Base-by-base conservation (phyloP, 2,888 invertebrate genomes). In the Nudaria mundana region DNA sequence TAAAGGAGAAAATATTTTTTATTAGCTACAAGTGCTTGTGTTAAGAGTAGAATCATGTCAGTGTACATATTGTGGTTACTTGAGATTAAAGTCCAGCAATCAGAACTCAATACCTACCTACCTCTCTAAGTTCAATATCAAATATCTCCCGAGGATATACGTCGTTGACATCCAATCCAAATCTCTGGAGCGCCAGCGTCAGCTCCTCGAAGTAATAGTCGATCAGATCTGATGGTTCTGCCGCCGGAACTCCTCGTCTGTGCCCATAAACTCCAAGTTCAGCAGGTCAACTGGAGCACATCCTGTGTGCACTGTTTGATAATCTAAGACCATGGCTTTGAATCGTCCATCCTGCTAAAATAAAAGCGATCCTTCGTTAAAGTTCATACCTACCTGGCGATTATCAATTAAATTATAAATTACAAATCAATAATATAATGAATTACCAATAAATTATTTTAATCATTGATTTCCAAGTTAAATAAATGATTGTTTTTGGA, bases 171-270 rank as follows among this genome's bases (percentile, higher is more conserved):
- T 72, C 64, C 2, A 76, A 14, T 0, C 49, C 46, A 2, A 70
- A 44, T 28, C 66, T 39, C 2, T 30, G 35, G 34, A 76, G 30
- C 0, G 67, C 66, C 2, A 34, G 35, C 2, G 42, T 34, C 4
- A 79, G 57, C 43, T 68, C 51, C 5, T 25, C 6, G 38, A 68
- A 65, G 53, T 78, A 79, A 11, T 63, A 52, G 13, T 74, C 67
- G 0, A 73, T 28, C 10, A 76, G 52, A 44, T 41, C 8, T 66
- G 37, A 37, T 67, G 63, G 48, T 78, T 42, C 6, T 61, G 20
- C 1, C 16, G 40, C 1, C 79, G 56, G 70, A 81, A 80, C 42
- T 64, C 41, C 43, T 57, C 59, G 55, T 79, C 79, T 0, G 79
- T 63, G 30, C 72, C 72, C 26, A 59, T 45, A 44, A 71, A 66